Evolutionary conservation across 1,140 invertebrate genomes (phyloP), one percentile per base, ranked within the genome.

Genomic region (Rhyzopertha dominica): DNA sequence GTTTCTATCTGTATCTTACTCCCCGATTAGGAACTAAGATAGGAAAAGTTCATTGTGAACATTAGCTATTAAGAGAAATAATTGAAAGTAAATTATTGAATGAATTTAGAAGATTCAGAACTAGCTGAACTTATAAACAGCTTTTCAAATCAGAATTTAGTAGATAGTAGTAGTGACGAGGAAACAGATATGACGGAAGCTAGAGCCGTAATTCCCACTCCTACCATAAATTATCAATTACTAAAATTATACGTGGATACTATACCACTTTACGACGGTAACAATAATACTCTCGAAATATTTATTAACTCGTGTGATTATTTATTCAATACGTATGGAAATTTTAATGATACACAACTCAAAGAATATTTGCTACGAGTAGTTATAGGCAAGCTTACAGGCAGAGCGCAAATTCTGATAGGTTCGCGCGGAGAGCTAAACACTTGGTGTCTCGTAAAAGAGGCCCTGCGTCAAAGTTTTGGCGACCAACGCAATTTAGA

Each of bases 401-500:
- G 29, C 37, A 49, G 53, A 32, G 40, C 49, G 9, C 30, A 32
- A 36, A 28, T 40, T 18, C 35, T 56, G 43, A 53, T 56, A 39
- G 39, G 25, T 22, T 43, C 40, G 4, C 14, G 51, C 47, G 25
- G 20, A 16, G 55, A 54, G 41, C 45, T 57, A 47, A 49, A 47
- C 24, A 38, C 13, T 12, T 57, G 55, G 49, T 14, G 9, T 10
- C 5, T 16, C 9, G 47, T 54, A 23, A 54, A 54, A 46, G 13
- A 42, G 10, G 36, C 25, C 1, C 20, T 56, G 23, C 31, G 31
- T 24, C 13, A 44, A n/a, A 54, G 31, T 39, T 51, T 54, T 35
- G 22, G 44, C 10, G 44, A 54, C 43, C 54, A 57, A 45, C 31
- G 51, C 28, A 48, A 49, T 14, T 18, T 49, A 25, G 49, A 54